Evolutionary conservation across 2,888 invertebrate genomes (phyloP).

Genomic region (Lithodes maja): DNA sequence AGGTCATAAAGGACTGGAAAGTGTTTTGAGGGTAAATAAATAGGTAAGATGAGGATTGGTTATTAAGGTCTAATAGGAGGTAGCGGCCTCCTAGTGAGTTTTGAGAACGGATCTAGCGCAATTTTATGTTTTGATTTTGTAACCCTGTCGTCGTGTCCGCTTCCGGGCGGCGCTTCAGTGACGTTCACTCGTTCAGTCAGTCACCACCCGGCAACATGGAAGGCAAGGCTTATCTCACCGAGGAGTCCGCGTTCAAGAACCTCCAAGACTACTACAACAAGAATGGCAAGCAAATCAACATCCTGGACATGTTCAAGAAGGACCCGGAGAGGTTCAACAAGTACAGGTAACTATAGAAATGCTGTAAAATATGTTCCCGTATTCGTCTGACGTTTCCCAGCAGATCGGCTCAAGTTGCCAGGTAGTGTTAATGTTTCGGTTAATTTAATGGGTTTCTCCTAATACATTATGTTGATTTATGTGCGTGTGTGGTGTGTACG

Average conservation of each 20-base stretch:
- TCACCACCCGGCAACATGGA: constrained; percentile 66
- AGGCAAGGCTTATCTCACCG: constrained; percentile 75
- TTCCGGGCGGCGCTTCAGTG: too few species aligned
- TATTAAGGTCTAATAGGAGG: too few species aligned
- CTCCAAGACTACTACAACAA: constrained; percentile 84
- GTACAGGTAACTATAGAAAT: constrained; percentile 83
- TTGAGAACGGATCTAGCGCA: too few species aligned
- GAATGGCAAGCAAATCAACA: constrained; percentile 85
- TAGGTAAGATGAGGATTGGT: too few species aligned
- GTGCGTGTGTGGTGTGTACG: too few species aligned
- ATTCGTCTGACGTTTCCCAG: not conserved
- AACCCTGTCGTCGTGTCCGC: too few species aligned
- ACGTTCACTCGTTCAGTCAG: not conserved
- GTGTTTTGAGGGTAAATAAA: too few species aligned
- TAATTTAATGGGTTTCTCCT: too few species aligned
- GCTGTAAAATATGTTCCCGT: not conserved
- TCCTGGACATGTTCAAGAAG: constrained; percentile 86
- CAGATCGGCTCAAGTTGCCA: not conserved
- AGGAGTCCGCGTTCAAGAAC: constrained; percentile 84
- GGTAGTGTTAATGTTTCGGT: not conserved
- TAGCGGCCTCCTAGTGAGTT: too few species aligned
- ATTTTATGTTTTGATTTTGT: too few species aligned
- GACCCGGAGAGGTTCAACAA: constrained; percentile 90
- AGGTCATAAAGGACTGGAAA: too few species aligned
- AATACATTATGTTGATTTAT: too few species aligned